Conservation (phyloP, 2,888 invertebrate species). For the Drosophila tanythrix region DNA sequence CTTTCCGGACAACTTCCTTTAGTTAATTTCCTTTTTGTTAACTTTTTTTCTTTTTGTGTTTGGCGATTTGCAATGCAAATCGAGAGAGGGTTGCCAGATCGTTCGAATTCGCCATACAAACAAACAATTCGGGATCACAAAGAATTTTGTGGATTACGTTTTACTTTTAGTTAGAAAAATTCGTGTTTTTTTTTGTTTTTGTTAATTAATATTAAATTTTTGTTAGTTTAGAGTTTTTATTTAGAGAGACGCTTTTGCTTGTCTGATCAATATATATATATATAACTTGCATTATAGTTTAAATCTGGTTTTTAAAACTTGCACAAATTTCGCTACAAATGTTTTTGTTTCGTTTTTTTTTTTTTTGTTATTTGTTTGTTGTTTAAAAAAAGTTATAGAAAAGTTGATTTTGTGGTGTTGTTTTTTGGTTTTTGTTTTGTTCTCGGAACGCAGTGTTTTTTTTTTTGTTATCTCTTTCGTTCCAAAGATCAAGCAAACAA, state of each 20-base stretch:
- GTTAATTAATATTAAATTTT: constrained; percentile 69
- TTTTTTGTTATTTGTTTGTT: constrained; percentile 20
- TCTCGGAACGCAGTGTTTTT: constrained; percentile 30
- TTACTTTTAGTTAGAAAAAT: constrained; percentile 72
- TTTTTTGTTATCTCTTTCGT: constrained; percentile 7
- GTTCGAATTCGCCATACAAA: constrained; percentile 13
- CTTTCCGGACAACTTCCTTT: constrained; percentile 36
- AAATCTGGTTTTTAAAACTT: constrained; percentile 71
- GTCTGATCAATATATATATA: constrained; percentile 32
- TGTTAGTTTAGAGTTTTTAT: constrained; percentile 80
- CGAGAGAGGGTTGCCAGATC: constrained; percentile 36
- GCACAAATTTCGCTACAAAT: constrained; percentile 79
- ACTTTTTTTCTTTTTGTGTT: constrained; percentile 20
- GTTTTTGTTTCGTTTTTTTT: constrained; percentile 14
- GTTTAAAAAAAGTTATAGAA: constrained; percentile 81
- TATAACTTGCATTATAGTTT: constrained; percentile 59
- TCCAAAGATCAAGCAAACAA: constrained; percentile 74
- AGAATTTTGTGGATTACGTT: constrained; percentile 19
- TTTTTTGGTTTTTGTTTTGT: constrained; percentile 40
- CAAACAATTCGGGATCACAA: constrained; percentile 23
- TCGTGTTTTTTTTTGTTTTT: constrained; percentile 62
- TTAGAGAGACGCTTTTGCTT: constrained; percentile 50
- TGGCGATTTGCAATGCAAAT: constrained; percentile 68
- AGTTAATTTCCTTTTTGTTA: constrained; percentile 16
- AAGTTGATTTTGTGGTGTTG: constrained; percentile 72